These are phyloP conservation scores for Frankliniella fusca DNA, from an alignment of 2,888 invertebrate species.

Conservation along the genomic window DNA sequence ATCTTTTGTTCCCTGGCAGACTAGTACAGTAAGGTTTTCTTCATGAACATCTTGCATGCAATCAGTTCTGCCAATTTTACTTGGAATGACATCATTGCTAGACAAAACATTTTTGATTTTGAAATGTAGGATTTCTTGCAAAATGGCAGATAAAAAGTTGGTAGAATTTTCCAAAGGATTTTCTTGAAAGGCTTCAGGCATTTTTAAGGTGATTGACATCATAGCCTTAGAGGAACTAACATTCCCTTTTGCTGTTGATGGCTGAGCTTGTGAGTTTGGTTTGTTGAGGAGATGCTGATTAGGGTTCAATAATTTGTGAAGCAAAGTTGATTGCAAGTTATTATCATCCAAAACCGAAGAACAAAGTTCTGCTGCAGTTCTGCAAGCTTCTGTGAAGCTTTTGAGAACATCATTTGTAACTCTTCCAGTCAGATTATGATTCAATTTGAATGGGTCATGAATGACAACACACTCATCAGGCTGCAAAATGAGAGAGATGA, in stretches of 20 bases:
- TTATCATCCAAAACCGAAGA: not conserved
- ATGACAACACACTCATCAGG: not conserved
- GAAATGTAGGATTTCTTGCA: not conserved
- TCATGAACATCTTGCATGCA: not conserved
- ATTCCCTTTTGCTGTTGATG: too few relatives aligned
- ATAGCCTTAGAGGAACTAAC: too few relatives aligned
- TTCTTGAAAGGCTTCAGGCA: not conserved
- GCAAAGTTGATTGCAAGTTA: not conserved
- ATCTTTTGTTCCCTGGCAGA: not conserved
- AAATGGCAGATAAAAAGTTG: not conserved
- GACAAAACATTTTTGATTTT: not conserved
- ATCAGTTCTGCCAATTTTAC: not conserved
- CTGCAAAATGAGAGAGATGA: not conserved
- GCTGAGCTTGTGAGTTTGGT: too few relatives aligned
- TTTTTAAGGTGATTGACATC: not conserved
- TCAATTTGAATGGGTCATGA: not conserved
- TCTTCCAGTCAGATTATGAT: not conserved
- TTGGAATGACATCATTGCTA: not conserved
- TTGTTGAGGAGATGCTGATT: too few relatives aligned
- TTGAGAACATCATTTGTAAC: not conserved
- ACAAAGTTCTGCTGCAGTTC: not conserved
- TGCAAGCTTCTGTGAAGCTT: not conserved
- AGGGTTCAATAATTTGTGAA: not conserved
- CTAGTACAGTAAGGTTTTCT: not conserved
- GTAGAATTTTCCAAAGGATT: not conserved